Evolutionary conservation across 2,888 invertebrate species (phyloP), one percentile per base, ranked within the genome.

Genomic region (Micoletzkya japonica): DNA sequence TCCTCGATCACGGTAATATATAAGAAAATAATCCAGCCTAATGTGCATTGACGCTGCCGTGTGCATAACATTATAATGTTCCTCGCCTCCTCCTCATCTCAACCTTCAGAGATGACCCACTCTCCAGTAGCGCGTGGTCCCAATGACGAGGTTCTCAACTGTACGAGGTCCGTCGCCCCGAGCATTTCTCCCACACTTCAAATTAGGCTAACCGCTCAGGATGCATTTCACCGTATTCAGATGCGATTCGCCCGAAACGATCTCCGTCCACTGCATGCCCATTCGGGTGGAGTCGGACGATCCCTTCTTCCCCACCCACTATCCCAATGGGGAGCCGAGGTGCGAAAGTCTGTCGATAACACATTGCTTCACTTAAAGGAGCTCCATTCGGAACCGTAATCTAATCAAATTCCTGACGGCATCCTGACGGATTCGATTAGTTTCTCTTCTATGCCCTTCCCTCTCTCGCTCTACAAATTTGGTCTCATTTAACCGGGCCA

Each of bases 251-350:
- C 90, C 91, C 0, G 89, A 91, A 71, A 93, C 92, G 0, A 93
- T 95, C 0, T 95, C 95, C 85, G 94, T 94, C 0, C 95, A 95
- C 85, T 95, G 95, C 85, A 92, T 92, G 88, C 95, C 95, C 0
- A 93, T 96, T 88, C 92, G 92, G 0, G 91, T 95, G 0, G 95
- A 95, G 0, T 86, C 91, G 0, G 92, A 92, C 0, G 95, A 96
- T 87, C 92, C 93, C 74, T 93, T 91, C 87, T 95, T 93, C 86
- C 88, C 88, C 14, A 91, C 93, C 73, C 78, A 92, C 37, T 93
- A 94, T 85, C 75, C 92, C 0, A 91, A 92, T 2, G 94, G 94
- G 0, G 91, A 91, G 70, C 88, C 92, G n/a, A 89, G 73, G 70
- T 60, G 30, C 32, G 44, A 44, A 14, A 20, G 44, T 14, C 10